Conservation (phyloP, 1,140 invertebrate species). For the Argopecten irradians region DNA sequence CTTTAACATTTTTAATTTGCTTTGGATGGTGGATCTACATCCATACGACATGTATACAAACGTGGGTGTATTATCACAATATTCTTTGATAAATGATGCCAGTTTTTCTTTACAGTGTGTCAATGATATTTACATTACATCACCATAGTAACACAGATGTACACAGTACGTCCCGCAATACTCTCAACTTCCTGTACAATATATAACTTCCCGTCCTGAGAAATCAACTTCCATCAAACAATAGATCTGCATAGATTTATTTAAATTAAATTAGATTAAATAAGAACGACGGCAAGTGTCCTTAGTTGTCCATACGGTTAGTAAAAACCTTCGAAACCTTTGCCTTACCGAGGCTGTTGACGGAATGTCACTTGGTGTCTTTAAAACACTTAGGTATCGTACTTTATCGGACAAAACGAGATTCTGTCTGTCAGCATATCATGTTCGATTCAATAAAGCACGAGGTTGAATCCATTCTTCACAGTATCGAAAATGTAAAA, state of each 20-base stretch:
- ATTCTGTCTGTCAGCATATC: not conserved
- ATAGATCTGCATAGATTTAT: slow-evolving; percentile 19
- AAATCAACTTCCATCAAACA: slow-evolving; percentile 11
- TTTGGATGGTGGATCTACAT: slow-evolving; percentile 13
- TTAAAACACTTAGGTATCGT: slow-evolving; percentile 20
- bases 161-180: slow-evolving; percentile 4
- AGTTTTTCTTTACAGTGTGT: slow-evolving; percentile 22
- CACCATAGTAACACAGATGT: slow-evolving; percentile 14
- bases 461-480: slow-evolving; percentile 13
- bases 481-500: slow-evolving; percentile 16
- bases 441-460: slow-evolving; percentile 2
- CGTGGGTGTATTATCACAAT: slow-evolving; percentile 15
- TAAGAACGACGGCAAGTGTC: not conserved
- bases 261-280: slow-evolving; percentile 24
- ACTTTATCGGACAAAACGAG: slow-evolving; percentile 21
- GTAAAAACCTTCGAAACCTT: slow-evolving; percentile 17
- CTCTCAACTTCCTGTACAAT: slow-evolving; percentile 16
- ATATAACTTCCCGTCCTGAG: slow-evolving; percentile 20
- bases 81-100: slow-evolving; percentile 22
- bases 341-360: slow-evolving; percentile 9
- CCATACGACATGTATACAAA: slow-evolving; percentile 21
- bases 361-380: slow-evolving; percentile 18
- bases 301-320: slow-evolving; percentile 10
- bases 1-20: slow-evolving; percentile 23
- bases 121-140: slow-evolving; percentile 19